Percentiles rank a stretch among this genome's conserved stretches.
These are phyloP conservation scores for Plagodis pulveraria DNA, from an alignment of 2,888 invertebrate genomes.

Conservation along the genomic window DNA sequence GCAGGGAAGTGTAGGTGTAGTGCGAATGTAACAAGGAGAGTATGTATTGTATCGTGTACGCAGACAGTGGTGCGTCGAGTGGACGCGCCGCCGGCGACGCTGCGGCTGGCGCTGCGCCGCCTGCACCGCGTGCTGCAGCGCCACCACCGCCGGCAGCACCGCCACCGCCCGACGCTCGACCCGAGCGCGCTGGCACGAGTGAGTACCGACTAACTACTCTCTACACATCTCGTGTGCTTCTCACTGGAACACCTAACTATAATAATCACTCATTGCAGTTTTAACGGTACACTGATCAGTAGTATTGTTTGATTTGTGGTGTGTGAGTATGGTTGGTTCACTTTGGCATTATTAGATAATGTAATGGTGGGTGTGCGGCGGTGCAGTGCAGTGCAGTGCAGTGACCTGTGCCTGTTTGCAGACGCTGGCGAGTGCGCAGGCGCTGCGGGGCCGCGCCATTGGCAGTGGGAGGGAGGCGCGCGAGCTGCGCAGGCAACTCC, in stretches of 20 bases:
- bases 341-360: too few relatives aligned
- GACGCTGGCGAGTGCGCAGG: not conserved
- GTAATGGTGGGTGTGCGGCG: too few relatives aligned
- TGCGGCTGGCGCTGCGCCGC: not conserved
- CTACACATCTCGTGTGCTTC: not conserved
- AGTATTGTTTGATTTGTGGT: too few relatives aligned
- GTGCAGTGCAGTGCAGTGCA: too few relatives aligned
- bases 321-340: too few relatives aligned
- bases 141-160: not conserved
- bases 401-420: not conserved
- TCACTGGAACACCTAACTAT: too few relatives aligned
- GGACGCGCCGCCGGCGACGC: slow-evolving; percentile 2
- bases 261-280: too few relatives aligned
- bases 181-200: not conserved
- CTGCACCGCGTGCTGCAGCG: not conserved
- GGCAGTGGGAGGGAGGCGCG: slow-evolving; percentile 3
- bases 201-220: not conserved
- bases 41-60: not conserved
- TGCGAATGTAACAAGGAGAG: too few relatives aligned
- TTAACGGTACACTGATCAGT: too few relatives aligned
- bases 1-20: too few relatives aligned
- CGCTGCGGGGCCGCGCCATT: not conserved
- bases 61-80: not conserved
- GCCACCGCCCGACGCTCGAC: not conserved
- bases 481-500: slow-evolving; percentile 4